Evolutionary conservation across 1,140 invertebrate species (phyloP), one percentile per base, ranked within the genome.

Genomic region (Cardiocondyla obscurior): DNA sequence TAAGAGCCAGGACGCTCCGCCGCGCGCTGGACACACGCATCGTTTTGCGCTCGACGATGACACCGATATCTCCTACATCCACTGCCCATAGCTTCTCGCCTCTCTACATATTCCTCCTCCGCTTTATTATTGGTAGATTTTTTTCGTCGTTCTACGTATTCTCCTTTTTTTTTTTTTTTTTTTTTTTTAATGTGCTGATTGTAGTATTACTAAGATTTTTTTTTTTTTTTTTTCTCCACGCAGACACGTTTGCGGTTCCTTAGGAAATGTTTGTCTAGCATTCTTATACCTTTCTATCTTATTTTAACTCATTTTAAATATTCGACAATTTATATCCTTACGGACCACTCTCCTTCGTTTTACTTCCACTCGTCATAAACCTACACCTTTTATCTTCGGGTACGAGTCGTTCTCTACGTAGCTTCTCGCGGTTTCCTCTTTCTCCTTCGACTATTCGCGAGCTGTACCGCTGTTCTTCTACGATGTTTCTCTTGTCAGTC

Each of bases 1-100:
- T 90, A 92, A 90, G 89, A 90, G n/a, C n/a, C n/a, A n/a, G 82
- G 76, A 88, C 72, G 81, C 81, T 73, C 70, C 84, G 73, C 55
- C 69, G 77, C 69, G 82, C 53, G 65, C 79, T 44, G 70, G 85
- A 81, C 81, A 85, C 83, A 89, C 85, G 84, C 83, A 81, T 88
- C 64, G 69, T 90, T 90, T 89, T 84, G 86, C 89, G 84, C 86
- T 88, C 72, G 73, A 36, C 62, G 79, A 62, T 74, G 82, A 62
- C 85, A 72, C 81, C 85, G 77, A 87, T 73, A 53, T 65, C 77
- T 53, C 33, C 22, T 62, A n/a, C 57, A 44, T 69, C n/a, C 28
- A 62, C 42, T n/a, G 36, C 5, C 36, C 30, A 2, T 30, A 39
- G 22, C 39, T 25, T 44, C 53, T 30, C 51, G 33, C 28, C 28